Conservation (phyloP, 2,888 invertebrate genomes). For the Anoplius nigerrimus region DNA sequence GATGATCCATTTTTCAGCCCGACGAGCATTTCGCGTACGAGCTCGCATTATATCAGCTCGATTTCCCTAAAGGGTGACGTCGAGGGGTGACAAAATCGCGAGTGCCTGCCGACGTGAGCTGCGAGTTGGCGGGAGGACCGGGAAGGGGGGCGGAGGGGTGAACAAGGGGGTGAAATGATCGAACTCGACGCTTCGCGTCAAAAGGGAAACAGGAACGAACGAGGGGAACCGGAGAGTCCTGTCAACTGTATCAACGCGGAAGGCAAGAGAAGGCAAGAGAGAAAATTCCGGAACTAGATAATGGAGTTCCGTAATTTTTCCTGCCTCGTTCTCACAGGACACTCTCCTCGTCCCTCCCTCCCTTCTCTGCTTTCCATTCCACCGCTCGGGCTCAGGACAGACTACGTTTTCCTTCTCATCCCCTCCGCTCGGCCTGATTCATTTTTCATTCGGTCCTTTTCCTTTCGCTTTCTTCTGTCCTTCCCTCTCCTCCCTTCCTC, state of each 20-base stretch:
- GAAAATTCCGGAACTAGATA: conserved; percentile 37
- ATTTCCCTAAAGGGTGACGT: no score
- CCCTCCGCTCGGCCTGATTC: not conserved
- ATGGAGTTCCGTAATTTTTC: conserved; percentile 49
- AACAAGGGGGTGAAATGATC: no score
- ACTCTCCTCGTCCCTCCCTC: not conserved
- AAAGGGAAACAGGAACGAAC: not conserved
- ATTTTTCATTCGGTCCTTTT: not conserved
- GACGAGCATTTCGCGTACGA: no score
- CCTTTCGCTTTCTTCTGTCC: not conserved
- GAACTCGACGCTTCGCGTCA: not conserved
- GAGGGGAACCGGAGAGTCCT: no score
- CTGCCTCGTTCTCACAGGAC: conserved; percentile 8
- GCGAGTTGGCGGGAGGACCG: no score
- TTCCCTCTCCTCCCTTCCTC: not conserved
- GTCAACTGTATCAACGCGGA: not conserved
- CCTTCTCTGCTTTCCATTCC: not conserved
- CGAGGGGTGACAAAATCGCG: no score
- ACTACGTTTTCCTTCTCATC: conserved; percentile 14
- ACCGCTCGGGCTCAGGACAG: not conserved
- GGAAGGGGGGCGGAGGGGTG: no score
- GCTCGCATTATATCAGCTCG: no score
- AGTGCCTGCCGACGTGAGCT: no score
- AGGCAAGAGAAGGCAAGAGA: conserved; percentile 17
- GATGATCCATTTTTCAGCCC: no score